Evolutionary conservation across 2,888 invertebrate genomes (phyloP), one percentile per base, ranked within the genome.

Genomic region (Eupsilia transversa): DNA sequence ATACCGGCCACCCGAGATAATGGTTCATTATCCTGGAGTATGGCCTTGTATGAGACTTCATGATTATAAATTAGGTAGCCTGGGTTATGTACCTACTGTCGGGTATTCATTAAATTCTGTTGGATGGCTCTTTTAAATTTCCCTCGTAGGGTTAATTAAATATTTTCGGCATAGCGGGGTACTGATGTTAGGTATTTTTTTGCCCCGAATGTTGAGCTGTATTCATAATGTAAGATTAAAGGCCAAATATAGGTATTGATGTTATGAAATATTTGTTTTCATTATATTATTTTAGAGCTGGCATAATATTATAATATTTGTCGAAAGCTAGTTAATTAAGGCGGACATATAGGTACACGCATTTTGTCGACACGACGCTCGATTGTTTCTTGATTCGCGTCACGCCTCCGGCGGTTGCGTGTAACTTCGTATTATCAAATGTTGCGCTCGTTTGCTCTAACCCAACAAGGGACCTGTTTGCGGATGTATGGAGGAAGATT

Each of bases 61-160:
- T 74, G 41, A 56, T 74, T 43, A 41, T 49, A 56, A 73, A 80
- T 66, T 56, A 56, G n/a, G 60, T 41, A 12, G n/a, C 20, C 27
- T 27, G n/a, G 54, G 46, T 67, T 61, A 61, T 35, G 66, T 54
- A n/a, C 66, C n/a, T n/a, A 35, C 43, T 77, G 74, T 30, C 35
- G 35, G 20, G n/a, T 23, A 14, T 80, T 61, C 23, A 78, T 80
- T 33, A 80, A 61, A 61, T n/a, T 66, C 54, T 49, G 41, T 74
- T 43, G 20, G 10, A 35, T 5, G 59, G 38, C 10, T 20, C 10
- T 63, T 80, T 49, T 54, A 43, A 66, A 67, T 74, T 30, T 35
- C 49, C 12, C 49, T 56, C 60, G 20, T n/a, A 35, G 65, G 60
- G 30, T 74, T 56, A 80, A 80, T 74, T 73, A 46, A 79, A 65